These are phyloP conservation scores for Spodoptera frugiperda DNA, from an alignment of 1,140 invertebrate species.

Conservation along the genomic window DNA sequence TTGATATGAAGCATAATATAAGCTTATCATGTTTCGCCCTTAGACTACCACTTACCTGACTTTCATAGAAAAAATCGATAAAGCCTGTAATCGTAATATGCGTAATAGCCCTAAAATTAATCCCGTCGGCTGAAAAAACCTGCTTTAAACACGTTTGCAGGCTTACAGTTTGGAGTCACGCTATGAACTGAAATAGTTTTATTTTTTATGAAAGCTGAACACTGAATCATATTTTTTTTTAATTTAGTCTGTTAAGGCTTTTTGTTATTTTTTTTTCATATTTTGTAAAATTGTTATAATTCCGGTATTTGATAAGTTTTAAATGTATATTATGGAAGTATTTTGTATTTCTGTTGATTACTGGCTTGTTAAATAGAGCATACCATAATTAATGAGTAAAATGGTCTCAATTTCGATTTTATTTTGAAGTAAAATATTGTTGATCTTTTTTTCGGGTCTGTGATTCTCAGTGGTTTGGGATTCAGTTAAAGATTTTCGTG, in stretches of 20 bases:
- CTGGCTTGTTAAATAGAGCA: too few relatives aligned
- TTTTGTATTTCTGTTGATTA: too few relatives aligned
- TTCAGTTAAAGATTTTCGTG: too few relatives aligned
- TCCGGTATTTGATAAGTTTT: too few relatives aligned
- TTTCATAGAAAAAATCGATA: conserved; percentile 1
- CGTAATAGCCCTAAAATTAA: conserved; percentile 40
- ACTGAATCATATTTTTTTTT: too few relatives aligned
- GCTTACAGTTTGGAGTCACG: conserved; percentile 58
- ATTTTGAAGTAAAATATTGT: too few relatives aligned
- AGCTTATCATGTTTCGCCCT: neutral
- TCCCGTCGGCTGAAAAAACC: conserved; percentile 31
- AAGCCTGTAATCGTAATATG: neutral
- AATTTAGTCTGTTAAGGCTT: neutral
- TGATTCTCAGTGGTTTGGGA: too few relatives aligned
- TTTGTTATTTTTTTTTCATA: neutral
- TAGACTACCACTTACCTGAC: neutral
- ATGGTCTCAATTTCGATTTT: too few relatives aligned
- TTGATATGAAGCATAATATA: neutral
- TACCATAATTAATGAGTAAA: too few relatives aligned
- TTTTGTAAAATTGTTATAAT: neutral
- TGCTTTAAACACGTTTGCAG: conserved; percentile 51
- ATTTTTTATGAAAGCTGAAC: neutral
- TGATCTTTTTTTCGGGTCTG: too few relatives aligned
- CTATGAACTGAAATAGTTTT: conserved; percentile 27
- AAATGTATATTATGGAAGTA: too few relatives aligned